Conservation (phyloP, 2,113 vertebrate species). For the Actenoides lindsayi region DNA sequence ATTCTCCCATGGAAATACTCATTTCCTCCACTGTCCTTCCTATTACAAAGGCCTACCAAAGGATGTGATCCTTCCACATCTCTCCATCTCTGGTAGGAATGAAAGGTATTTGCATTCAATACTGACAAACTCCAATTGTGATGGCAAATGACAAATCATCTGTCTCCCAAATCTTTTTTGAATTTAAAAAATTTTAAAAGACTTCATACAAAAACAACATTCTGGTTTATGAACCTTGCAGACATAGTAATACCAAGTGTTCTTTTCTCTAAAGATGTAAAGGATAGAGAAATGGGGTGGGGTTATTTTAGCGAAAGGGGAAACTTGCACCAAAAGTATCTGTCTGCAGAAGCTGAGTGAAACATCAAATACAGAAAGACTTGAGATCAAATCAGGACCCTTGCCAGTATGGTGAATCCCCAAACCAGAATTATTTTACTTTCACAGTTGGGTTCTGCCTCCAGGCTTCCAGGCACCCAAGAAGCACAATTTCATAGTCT, state of each 20-base stretch:
- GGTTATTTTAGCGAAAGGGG: neutral
- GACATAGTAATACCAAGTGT: neutral
- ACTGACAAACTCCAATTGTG: neutral
- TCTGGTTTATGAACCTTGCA: neutral
- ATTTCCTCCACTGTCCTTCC: neutral
- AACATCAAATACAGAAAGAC: neutral
- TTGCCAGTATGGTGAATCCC: neutral
- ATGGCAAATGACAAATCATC: neutral
- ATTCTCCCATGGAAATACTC: neutral
- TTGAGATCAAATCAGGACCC: neutral
- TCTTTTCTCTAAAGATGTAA: neutral
- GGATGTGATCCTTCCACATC: neutral
- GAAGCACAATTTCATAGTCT: neutral
- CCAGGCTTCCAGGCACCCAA: neutral
- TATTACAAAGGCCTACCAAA: neutral
- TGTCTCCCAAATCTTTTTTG: neutral
- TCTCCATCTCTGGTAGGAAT: neutral
- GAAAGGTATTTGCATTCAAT: neutral
- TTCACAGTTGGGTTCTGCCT: neutral
- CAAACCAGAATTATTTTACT: neutral
- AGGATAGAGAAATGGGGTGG: neutral
- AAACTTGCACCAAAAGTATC: neutral
- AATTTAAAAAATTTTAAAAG: neutral
- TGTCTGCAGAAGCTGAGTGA: neutral
- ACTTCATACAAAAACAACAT: neutral